These are phyloP conservation scores for Protomyctophum bolini DNA, from an alignment of 2,113 vertebrate genomes.

Conservation along the genomic window DNA sequence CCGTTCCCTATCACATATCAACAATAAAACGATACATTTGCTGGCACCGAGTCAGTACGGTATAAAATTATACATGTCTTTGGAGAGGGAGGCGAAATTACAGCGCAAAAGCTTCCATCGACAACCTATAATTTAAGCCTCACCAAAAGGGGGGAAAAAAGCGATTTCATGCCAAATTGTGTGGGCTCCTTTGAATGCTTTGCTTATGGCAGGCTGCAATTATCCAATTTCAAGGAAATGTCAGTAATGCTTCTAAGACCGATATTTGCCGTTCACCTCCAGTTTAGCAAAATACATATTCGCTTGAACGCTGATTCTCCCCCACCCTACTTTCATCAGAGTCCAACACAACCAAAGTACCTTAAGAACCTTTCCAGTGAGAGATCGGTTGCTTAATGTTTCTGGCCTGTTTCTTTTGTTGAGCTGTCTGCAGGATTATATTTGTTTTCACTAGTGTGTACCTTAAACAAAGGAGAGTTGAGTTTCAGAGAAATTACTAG, in stretches of 20 bases:
- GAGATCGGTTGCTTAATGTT: neutral
- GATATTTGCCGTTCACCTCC: slow-evolving; percentile 89
- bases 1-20: slow-evolving; percentile 34
- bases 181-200: slow-evolving; percentile 85
- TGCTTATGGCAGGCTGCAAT: slow-evolving; percentile 89
- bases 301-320: neutral
- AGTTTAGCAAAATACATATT: slow-evolving; percentile 44
- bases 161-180: slow-evolving; percentile 80
- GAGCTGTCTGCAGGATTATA: neutral
- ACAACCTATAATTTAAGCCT: slow-evolving; percentile 94
- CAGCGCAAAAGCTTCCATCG: slow-evolving; percentile 89
- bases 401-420: neutral
- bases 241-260: slow-evolving; percentile 90
- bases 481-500: neutral
- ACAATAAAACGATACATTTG: slow-evolving; percentile 73
- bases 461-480: neutral
- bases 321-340: neutral
- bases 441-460: neutral
- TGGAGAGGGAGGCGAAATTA: slow-evolving; percentile 92
- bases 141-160: slow-evolving; percentile 88
- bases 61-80: slow-evolving; percentile 92
- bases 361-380: neutral
- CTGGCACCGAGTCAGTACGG: slow-evolving; percentile 84
- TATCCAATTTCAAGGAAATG: slow-evolving; percentile 91
- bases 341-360: neutral